Evolutionary conservation across 2,888 invertebrate species (phyloP).

Genomic region (Branchellion lobata): DNA sequence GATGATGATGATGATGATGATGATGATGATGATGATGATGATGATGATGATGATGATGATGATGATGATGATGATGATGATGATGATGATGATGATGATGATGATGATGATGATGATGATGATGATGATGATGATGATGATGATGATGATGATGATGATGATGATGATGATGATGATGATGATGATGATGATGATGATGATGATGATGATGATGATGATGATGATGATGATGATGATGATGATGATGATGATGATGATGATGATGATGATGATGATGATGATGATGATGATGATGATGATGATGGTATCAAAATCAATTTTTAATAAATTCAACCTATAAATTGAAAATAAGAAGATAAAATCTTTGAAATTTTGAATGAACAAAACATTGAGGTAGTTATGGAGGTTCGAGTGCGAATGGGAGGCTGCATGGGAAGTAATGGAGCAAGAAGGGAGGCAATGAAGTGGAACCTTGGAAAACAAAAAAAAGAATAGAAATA

Average conservation of each 20-base stretch:
- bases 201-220: conserved; percentile 24
- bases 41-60: conserved; percentile 2
- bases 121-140: conserved; percentile 22
- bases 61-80: background rate
- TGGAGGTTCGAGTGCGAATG: too few species aligned
- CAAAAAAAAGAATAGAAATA: too few species aligned
- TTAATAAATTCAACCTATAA: too few species aligned
- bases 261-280: conserved; percentile 36
- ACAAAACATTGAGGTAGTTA: too few species aligned
- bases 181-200: conserved; percentile 26
- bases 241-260: conserved; percentile 34
- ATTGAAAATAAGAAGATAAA: too few species aligned
- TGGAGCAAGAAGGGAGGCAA: too few species aligned
- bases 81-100: background rate
- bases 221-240: conserved; percentile 39
- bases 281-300: conserved; percentile 42
- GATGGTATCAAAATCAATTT: too few species aligned
- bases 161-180: conserved; percentile 31
- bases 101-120: background rate
- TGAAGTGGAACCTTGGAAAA: too few species aligned
- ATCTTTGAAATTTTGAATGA: too few species aligned
- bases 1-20: background rate
- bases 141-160: conserved; percentile 15
- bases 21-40: background rate
- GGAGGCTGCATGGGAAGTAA: too few species aligned